Conservation (phyloP, 2,113 vertebrate genomes). For the Tauraco erythrolophus region DNA sequence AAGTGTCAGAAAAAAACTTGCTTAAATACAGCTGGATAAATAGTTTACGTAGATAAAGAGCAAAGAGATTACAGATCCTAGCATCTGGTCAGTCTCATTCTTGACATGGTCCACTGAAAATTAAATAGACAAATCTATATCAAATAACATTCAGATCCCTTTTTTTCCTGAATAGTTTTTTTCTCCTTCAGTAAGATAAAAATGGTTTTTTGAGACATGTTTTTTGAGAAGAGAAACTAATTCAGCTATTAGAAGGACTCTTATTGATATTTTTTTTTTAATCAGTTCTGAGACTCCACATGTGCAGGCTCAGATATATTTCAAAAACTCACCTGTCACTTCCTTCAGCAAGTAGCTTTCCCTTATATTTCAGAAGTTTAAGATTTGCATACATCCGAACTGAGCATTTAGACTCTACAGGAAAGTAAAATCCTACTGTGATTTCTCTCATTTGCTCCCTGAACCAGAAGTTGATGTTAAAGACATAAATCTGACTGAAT, state of each 20-base stretch:
- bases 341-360: not conserved
- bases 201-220: not conserved
- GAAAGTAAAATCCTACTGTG: not conserved
- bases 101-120: not conserved
- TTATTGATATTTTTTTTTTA: not conserved
- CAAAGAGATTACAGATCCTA: not conserved
- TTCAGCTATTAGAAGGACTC: not conserved
- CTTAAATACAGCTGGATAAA: not conserved
- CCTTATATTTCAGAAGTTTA: not conserved
- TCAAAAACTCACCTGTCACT: not conserved
- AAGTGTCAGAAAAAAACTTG: not conserved
- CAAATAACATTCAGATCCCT: not conserved
- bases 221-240: not conserved
- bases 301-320: not conserved
- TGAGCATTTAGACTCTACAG: not conserved
- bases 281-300: not conserved
- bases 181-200: not conserved
- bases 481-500: not conserved
- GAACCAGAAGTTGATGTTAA: not conserved
- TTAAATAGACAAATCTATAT: not conserved
- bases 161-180: not conserved
- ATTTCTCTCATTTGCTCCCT: not conserved
- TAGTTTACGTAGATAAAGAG: not conserved
- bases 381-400: not conserved
- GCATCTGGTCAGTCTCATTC: not conserved